These are phyloP conservation scores for Syngnathus floridae DNA, from an alignment of 2,113 vertebrate genomes.

Conservation along the genomic window DNA sequence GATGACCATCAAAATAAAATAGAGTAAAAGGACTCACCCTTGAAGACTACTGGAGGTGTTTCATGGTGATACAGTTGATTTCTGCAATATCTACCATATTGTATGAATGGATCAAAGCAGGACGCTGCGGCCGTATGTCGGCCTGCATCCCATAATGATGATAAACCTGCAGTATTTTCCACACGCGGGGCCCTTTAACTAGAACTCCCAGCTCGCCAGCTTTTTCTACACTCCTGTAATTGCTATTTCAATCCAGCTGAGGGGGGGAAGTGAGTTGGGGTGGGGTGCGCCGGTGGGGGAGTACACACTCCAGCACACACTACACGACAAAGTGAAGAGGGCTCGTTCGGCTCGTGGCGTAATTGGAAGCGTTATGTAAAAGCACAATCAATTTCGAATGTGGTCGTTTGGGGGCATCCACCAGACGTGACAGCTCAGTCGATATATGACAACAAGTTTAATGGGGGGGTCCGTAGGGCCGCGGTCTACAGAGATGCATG, in stretches of 20 bases:
- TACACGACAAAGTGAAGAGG: conserved; percentile 21
- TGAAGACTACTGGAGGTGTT: background rate
- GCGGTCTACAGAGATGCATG: conserved; percentile 39
- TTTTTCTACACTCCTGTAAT: conserved; percentile 42
- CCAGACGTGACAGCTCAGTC: conserved; percentile 39
- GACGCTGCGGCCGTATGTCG: background rate
- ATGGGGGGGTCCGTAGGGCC: conserved; percentile 28
- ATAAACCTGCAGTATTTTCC: conserved; percentile 8
- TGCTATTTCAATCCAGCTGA: conserved; percentile 41
- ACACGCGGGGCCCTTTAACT: background rate
- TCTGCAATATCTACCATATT: too few relatives aligned
- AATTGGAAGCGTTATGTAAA: conserved; percentile 46
- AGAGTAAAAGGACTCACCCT: background rate
- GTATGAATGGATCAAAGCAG: conserved; percentile 6
- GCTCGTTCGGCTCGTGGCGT: conserved; percentile 22
- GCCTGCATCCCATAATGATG: conserved; percentile 15
- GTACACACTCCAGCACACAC: background rate
- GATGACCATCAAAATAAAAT: background rate
- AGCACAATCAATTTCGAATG: conserved; percentile 54
- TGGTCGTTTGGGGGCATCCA: conserved; percentile 39
- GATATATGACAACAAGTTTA: conserved; percentile 55
- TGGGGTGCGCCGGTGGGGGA: background rate
- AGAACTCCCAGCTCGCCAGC: conserved; percentile 27
- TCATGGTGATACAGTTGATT: background rate
- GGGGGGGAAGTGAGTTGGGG: background rate